Conservation (phyloP, 2,797 vertebrate species). For the Esox masquinongy region DNA sequence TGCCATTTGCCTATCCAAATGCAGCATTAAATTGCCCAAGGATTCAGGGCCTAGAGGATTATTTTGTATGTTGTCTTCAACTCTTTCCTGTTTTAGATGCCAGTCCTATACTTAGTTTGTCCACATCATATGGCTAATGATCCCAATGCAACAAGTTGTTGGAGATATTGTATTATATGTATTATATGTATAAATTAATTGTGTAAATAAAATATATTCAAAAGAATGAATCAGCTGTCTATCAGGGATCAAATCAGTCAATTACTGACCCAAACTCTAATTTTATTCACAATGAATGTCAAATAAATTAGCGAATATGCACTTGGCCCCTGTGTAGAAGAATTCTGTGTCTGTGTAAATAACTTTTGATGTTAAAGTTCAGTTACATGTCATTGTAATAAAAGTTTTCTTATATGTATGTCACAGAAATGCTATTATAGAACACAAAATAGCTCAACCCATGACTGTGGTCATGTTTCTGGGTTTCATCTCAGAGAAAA, state of each 20-base stretch:
- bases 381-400: too few relatives aligned
- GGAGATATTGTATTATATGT: conserved; percentile 76
- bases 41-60: neutral
- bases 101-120: neutral
- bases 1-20: neutral
- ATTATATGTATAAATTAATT: conserved; percentile 77
- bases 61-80: neutral
- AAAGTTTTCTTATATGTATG: too few relatives aligned
- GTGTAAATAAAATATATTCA: conserved; percentile 76
- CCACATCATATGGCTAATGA: neutral
- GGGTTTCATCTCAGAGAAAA: too few relatives aligned
- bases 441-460: too few relatives aligned
- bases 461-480: too few relatives aligned
- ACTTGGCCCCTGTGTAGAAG: neutral
- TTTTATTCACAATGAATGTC: neutral
- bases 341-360: neutral
- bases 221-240: neutral
- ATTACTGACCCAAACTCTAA: neutral
- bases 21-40: neutral
- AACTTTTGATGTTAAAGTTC: too few relatives aligned
- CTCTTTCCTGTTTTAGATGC: neutral
- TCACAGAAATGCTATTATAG: too few relatives aligned
- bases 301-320: neutral
- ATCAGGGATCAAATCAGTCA: neutral
- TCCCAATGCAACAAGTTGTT: conserved; percentile 25